Evolutionary conservation across 2,113 vertebrate species (phyloP).

Genomic region (Athene noctua): DNA sequence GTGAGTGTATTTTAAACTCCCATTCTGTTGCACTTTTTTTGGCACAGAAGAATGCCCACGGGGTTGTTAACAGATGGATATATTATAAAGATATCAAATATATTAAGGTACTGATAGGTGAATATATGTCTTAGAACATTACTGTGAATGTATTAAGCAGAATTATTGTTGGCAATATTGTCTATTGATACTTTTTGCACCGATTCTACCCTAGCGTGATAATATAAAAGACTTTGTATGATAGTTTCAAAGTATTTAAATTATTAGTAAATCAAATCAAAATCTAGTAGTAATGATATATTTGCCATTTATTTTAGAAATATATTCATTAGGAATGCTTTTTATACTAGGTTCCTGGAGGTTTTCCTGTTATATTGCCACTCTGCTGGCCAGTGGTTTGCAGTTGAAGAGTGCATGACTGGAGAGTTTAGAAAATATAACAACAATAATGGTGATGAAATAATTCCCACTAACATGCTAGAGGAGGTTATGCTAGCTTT

Average conservation of each 20-base stretch:
- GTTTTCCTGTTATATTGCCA: slow-evolving; percentile 97
- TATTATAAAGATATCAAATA: background rate
- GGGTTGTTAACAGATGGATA: background rate
- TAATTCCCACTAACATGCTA: slow-evolving; percentile 92
- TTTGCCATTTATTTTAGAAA: background rate
- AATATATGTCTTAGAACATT: background rate
- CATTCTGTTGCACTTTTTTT: background rate
- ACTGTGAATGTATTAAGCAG: background rate
- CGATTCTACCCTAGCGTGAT: background rate
- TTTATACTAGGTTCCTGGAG: slow-evolving; percentile 87
- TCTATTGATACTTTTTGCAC: background rate
- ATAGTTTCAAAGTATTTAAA: background rate
- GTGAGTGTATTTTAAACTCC: slow-evolving; percentile 63
- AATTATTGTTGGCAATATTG: background rate
- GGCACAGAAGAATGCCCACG: background rate
- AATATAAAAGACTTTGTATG: background rate
- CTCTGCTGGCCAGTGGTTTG: slow-evolving; percentile 98
- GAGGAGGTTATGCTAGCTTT: slow-evolving; percentile 99
- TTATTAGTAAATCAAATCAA: background rate
- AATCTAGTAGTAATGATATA: background rate
- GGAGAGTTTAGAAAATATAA: slow-evolving; percentile 98
- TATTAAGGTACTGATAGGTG: background rate
- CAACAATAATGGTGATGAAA: slow-evolving; percentile 98
- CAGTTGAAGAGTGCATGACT: slow-evolving; percentile 97
- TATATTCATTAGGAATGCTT: background rate